Conservation (phyloP, 2,888 invertebrate genomes). For the Habrosyne pyritoides region DNA sequence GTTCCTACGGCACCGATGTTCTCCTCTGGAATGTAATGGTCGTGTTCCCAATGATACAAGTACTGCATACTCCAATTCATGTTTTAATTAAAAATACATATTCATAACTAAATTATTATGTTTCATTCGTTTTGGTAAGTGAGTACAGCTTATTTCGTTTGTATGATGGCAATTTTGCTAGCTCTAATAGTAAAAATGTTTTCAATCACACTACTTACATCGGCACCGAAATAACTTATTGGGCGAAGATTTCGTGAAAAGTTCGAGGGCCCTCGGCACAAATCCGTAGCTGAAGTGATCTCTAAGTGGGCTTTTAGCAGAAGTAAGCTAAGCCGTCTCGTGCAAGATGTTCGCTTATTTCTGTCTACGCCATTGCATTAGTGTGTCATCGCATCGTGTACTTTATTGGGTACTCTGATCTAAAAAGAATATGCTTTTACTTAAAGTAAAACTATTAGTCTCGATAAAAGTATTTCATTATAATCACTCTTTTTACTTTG, state of each 20-base stretch:
- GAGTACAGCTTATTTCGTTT: background rate
- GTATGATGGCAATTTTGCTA: background rate
- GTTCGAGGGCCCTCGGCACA: constrained; percentile 70
- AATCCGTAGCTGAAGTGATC: constrained; percentile 77
- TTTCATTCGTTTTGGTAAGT: constrained; percentile 15
- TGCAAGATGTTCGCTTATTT: constrained; percentile 76
- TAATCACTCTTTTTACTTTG: no score
- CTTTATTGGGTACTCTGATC: constrained; percentile 21
- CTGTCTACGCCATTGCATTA: constrained; percentile 62
- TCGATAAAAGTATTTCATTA: background rate
- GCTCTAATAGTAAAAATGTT: constrained; percentile 21
- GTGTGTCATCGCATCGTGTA: constrained; percentile 33
- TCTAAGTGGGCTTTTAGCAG: constrained; percentile 82
- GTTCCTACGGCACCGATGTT: constrained; percentile 36
- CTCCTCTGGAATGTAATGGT: constrained; percentile 47
- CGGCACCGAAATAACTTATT: constrained; percentile 69
- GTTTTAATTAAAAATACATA: constrained; percentile 45
- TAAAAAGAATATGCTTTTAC: background rate
- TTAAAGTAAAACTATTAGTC: background rate
- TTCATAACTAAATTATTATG: constrained; percentile 12
- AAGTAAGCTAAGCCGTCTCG: constrained; percentile 79
- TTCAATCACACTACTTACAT: constrained; percentile 35
- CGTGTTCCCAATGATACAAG: constrained; percentile 41
- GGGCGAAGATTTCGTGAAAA: constrained; percentile 67
- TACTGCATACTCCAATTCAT: constrained; percentile 32